Base-by-base conservation (phyloP, 2,113 vertebrate genomes). In the Vidua macroura region DNA sequence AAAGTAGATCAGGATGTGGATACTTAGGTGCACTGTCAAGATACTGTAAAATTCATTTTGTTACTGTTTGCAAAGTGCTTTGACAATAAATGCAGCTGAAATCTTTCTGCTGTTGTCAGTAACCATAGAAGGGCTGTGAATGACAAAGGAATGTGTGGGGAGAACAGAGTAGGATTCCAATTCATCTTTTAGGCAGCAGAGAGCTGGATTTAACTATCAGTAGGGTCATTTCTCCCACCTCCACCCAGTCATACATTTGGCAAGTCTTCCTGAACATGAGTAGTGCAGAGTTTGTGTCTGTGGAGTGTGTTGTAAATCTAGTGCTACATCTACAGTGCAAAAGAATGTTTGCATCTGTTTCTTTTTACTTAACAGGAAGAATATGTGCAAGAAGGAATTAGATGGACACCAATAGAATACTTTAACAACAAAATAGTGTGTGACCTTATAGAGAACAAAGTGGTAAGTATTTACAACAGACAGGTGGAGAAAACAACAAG, bases 371-470 rank as follows among this genome's bases (percentile, higher is more conserved):
- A 89, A 52, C 72, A 99, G 99, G 99, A 99, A 94, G 99, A 99
- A 90, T 99, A 99, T 3, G 98, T 99, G 64, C 99, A 99, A 91
- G 99, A 99, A 95, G 99, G 99, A 85, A 99, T 99, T 78, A 98
- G 98, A 64, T 99, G 99, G 99, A 99, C 98, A 9, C 97, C 98
- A 28, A 99, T 99, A 46, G 99, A 99, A 5, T 99, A 99, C 93
- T 99, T 99, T 64, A 99, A 99, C 97, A 99, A 99, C 96, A 99
- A 99, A 97, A 98, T 99, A 15, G 99, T 99, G 51, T 99, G 99
- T 68, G 99, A 99, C 92, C 99, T 99, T 92, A 99, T 99, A 83
- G 99, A 99, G 94, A 99, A 98, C 97, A 99, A 99, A 98, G 98
- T 99, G 73, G 98, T 99, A 96, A 98, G 98, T 97, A 48, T 53